Percentiles rank a stretch among this genome's conserved stretches.
Conservation (phyloP, 2,113 vertebrate species). For the Oryzias woworae region DNA sequence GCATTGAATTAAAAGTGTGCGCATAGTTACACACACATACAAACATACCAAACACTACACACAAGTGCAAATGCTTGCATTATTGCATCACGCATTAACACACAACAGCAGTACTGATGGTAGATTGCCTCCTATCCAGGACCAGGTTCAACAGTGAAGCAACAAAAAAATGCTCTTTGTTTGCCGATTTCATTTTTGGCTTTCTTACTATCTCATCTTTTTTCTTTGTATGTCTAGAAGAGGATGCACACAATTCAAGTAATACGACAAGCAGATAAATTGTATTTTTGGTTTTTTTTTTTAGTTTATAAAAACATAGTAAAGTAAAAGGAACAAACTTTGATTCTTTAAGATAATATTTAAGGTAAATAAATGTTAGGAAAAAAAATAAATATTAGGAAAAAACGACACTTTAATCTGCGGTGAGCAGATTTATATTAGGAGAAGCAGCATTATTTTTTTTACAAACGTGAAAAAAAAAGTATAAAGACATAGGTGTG, state of each 20-base stretch:
- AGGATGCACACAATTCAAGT: slow-evolving; percentile 42
- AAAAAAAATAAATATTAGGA: neutral
- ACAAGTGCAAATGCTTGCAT: slow-evolving; percentile 30
- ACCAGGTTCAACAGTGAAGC: slow-evolving; percentile 70
- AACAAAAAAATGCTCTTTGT: slow-evolving; percentile 73
- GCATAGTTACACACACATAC: slow-evolving; percentile 32
- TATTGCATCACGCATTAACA: slow-evolving; percentile 35
- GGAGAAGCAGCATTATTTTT: too few relatives aligned
- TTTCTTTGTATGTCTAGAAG: slow-evolving; percentile 44
- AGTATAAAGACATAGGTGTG: neutral
- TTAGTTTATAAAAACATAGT: too few relatives aligned
- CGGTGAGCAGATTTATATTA: neutral
- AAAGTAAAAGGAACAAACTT: too few relatives aligned
- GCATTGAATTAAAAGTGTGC: slow-evolving; percentile 46
- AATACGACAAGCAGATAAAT: neutral
- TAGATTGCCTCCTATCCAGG: slow-evolving; percentile 41
- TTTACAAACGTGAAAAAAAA: neutral
- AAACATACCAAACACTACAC: slow-evolving; percentile 35
- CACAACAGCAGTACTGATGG: too few relatives aligned
- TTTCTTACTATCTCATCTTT: slow-evolving; percentile 17
- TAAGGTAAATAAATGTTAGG: neutral
- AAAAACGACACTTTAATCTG: neutral
- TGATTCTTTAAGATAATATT: too few relatives aligned
- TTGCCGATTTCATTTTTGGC: slow-evolving; percentile 50
- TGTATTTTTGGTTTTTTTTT: too few relatives aligned